Base-by-base conservation (phyloP, 1,140 invertebrate species). In the Hetaerina americana region DNA sequence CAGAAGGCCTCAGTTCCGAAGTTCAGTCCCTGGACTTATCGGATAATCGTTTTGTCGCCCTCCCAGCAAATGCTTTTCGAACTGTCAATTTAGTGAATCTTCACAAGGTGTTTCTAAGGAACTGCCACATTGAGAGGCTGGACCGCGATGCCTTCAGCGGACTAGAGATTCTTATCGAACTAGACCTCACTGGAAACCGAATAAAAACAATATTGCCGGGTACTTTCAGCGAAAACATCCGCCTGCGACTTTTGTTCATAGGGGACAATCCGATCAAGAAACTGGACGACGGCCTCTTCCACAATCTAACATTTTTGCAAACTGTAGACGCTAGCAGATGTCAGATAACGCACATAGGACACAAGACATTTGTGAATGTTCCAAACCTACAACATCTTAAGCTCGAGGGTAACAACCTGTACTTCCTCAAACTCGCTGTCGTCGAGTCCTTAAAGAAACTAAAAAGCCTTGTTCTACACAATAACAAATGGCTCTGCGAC, bases 401-500 rank as follows among this genome's bases (percentile, higher is more conserved):
- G 69, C 78, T 95, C 22, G 85, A 89, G 70, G 84, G 86, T 15
- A 96, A 96, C 76, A 87, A 87, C 73, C 79, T 96, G 18, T 78
- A 80, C 66, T 78, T 78, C 22, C 75, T 91, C 18, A 87, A 87
- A 76, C 75, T 85, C 18, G 82, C 85, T 15, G 85, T 83, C 0
- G 84, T 91, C 31, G 81, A 82, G 31, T 80, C 83, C n/a, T 78
- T 92, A 28, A 81, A 82, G 0, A 87, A 85, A 29, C 79, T 95
- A 22, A 85, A 85, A n/a, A 89, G 89, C 73, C 80, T 96, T 0
- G 90, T 88, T 70, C 81, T 96, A 0, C 85, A 89, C 71, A 87
- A 89, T 71, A 96, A 96, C 79, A 89, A 89, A 0, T 96, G 94
- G 94, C 86, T 88, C 66, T 96, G 94, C 77, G 92, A 95, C 79